phyloP scores from a whole-genome alignment of 2,113 vertebrate species.

The Cavia aperea region DNA sequence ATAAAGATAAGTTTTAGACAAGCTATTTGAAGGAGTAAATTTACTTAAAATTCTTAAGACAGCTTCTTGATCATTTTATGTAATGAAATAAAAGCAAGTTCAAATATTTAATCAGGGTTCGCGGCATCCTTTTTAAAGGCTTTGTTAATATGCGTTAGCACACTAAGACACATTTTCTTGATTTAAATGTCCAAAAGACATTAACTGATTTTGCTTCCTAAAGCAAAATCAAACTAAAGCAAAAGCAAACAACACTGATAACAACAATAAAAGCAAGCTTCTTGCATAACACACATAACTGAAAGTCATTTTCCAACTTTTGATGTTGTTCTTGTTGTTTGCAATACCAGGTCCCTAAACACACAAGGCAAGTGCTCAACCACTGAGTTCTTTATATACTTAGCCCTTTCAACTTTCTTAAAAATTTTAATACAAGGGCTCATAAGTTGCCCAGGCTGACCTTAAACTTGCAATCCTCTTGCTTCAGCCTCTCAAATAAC shows the following conservation, averaged over 20 bases:
- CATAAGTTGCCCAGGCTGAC: background rate
- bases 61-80: constrained; percentile 22
- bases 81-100: constrained; percentile 41
- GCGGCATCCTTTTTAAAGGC: background rate
- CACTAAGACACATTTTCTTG: background rate
- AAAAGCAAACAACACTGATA: background rate
- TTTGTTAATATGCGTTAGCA: background rate
- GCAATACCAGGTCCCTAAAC: background rate
- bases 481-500: background rate
- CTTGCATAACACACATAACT: background rate
- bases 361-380: background rate
- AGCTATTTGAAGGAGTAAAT: background rate
- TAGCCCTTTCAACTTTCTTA: background rate
- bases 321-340: background rate
- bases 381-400: background rate
- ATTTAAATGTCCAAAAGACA: constrained; percentile 4
- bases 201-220: background rate
- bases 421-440: too few species aligned
- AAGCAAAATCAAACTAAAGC: background rate
- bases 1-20: constrained; percentile 41
- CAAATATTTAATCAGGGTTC: background rate
- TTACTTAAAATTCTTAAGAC: constrained; percentile 28
- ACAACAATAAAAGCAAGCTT: background rate
- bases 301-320: background rate
- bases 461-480: background rate